Evolutionary conservation across 2,113 vertebrate genomes (phyloP).

Genomic region (Cebus imitator): DNA sequence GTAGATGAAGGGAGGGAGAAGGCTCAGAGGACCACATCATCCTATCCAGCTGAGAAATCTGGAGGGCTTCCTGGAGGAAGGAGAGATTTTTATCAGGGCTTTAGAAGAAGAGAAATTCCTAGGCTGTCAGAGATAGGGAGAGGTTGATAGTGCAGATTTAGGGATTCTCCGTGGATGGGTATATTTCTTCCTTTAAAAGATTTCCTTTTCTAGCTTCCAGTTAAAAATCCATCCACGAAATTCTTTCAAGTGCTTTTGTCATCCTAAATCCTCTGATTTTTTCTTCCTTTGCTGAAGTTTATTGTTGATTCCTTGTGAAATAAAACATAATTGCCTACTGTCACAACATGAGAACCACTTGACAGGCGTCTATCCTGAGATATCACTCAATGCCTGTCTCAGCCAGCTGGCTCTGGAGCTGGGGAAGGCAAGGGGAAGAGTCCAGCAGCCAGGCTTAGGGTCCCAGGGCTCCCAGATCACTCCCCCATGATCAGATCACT

Average conservation of each 20-base stretch:
- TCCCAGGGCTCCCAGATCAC: not conserved
- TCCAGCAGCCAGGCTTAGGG: not conserved
- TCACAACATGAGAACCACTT: slow-evolving; percentile 54
- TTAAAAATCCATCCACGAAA: slow-evolving; percentile 22
- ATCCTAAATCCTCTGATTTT: not conserved
- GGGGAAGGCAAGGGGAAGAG: not conserved
- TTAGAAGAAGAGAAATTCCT: not conserved
- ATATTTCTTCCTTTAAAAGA: not conserved
- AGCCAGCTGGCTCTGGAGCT: slow-evolving; percentile 44
- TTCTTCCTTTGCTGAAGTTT: not conserved
- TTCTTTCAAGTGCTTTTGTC: slow-evolving; percentile 9
- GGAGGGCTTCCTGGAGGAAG: slow-evolving; percentile 7
- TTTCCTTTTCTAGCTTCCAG: not conserved
- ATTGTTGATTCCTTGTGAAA: slow-evolving; percentile 61
- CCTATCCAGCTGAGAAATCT: not conserved
- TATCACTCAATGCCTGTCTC: not conserved
- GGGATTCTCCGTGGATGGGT: not conserved
- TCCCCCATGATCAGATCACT: not conserved
- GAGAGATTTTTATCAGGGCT: not conserved
- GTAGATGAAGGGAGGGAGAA: not conserved
- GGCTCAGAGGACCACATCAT: not conserved
- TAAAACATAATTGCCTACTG: slow-evolving; percentile 57
- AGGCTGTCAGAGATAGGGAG: not conserved
- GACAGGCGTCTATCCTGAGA: slow-evolving; percentile 49
- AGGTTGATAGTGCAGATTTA: not conserved